A percentile compares a stretch with the other conserved stretches of the same genome.
phyloP scores from a whole-genome alignment of 2,113 vertebrate genomes.

The Natator depressus region DNA sequence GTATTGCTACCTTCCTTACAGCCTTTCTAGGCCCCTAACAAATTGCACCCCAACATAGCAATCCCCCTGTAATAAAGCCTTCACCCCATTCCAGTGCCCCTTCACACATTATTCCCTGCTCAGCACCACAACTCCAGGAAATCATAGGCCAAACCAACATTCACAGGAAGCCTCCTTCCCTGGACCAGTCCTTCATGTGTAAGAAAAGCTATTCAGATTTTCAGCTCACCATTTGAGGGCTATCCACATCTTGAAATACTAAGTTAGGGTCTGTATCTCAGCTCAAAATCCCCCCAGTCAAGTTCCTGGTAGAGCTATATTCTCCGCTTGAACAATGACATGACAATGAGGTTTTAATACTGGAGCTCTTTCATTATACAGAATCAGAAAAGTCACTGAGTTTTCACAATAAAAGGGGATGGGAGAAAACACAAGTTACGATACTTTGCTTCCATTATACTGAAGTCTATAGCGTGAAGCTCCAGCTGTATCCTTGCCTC shows the following conservation, averaged over 20 bases:
- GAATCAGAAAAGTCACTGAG: not conserved
- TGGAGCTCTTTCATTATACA: fast-evolving
- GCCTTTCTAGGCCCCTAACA: not conserved
- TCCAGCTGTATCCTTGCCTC: not conserved
- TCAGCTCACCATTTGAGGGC: constrained; percentile 25
- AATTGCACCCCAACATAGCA: not conserved
- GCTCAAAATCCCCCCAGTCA: not conserved
- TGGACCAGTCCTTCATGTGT: constrained; percentile 21
- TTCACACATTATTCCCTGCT: not conserved
- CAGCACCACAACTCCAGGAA: not conserved
- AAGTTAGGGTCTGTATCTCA: not conserved
- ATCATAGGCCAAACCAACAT: not conserved
- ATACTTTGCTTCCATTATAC: constrained; percentile 9
- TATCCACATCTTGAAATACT: not conserved
- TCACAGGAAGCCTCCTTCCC: not conserved
- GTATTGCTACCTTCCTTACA: fast-evolving
- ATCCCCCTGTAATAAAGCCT: not conserved
- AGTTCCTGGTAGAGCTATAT: not conserved
- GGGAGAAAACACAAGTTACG: not conserved
- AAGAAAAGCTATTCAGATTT: constrained; percentile 31
- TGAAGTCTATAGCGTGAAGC: not conserved
- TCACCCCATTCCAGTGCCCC: not conserved
- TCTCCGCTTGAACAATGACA: not conserved
- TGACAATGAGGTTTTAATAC: constrained; percentile 2
- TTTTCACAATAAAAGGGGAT: not conserved